Conservation (phyloP, 37 sponge, comb jelly and placozoan genomes). For the Lycopodina hypogea region DNA sequence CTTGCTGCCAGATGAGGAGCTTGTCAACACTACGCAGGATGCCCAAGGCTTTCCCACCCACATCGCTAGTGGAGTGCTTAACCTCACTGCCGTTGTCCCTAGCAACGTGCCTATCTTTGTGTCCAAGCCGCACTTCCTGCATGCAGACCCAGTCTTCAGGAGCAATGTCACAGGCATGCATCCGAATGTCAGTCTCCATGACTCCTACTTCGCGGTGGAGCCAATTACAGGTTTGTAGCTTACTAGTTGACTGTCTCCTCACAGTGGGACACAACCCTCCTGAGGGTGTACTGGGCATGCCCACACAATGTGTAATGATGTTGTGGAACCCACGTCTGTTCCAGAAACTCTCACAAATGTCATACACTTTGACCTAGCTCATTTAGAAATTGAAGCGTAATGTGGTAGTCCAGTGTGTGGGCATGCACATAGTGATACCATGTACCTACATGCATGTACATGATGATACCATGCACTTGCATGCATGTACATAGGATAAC, state of each 20-base stretch:
- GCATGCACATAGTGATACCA: no score
- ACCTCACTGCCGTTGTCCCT: slow-evolving; percentile 70
- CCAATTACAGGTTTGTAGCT: slow-evolving; percentile 44
- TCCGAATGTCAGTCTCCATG: slow-evolving; percentile 48
- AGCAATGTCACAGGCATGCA: slow-evolving; percentile 61
- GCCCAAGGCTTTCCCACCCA: slow-evolving; percentile 67
- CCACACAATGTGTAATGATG: no score
- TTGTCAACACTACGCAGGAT: slow-evolving; percentile 46
- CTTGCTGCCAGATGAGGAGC: slow-evolving; percentile 55
- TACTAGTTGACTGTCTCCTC: neutral
- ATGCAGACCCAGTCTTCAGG: slow-evolving; percentile 66
- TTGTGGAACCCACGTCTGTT: no score
- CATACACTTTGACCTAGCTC: no score
- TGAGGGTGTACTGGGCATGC: no score
- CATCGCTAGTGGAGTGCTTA: slow-evolving; percentile 76
- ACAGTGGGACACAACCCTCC: neutral
- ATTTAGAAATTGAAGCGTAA: no score
- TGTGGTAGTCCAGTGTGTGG: no score
- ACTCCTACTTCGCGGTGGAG: slow-evolving; percentile 77
- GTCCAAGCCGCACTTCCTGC: slow-evolving; percentile 89
- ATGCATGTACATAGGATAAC: no score
- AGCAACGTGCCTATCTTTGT: slow-evolving; percentile 76
- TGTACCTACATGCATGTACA: no score
- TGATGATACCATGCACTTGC: no score
- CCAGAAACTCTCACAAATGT: neutral